These are phyloP conservation scores for Rhagium mordax DNA, from an alignment of 2,888 invertebrate species.

Conservation along the genomic window DNA sequence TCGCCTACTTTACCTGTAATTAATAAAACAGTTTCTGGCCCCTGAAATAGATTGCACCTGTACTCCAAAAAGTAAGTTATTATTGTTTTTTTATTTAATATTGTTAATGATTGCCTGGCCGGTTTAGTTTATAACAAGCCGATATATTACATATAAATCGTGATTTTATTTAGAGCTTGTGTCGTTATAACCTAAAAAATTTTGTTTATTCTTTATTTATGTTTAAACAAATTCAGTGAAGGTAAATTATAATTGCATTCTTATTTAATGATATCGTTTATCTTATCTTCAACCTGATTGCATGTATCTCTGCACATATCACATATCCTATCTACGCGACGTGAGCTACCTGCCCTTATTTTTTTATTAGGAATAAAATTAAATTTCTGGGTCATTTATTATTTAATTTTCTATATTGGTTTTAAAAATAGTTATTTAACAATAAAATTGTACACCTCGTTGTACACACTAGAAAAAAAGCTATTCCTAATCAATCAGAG, in stretches of 20 bases:
- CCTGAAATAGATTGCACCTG: constrained; percentile 55
- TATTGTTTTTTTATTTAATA: constrained; percentile 38
- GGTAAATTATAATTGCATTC: background rate
- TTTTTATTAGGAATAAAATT: background rate
- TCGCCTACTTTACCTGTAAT: constrained; percentile 41
- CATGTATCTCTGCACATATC: background rate
- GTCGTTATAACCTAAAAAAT: constrained; percentile 13
- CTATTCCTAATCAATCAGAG: too few species aligned
- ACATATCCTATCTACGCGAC: background rate
- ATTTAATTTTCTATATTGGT: too few species aligned
- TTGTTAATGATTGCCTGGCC: background rate
- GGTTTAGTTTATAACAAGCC: background rate
- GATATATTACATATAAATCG: background rate
- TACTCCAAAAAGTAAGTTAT: constrained; percentile 51
- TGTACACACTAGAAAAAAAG: too few species aligned
- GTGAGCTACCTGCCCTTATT: background rate
- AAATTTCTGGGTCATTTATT: background rate
- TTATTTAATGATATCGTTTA: background rate
- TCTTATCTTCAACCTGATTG: background rate
- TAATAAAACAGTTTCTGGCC: constrained; percentile 52
- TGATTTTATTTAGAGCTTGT: background rate
- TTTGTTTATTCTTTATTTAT: constrained; percentile 7
- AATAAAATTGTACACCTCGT: too few species aligned
- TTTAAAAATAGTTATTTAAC: too few species aligned
- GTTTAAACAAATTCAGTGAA: constrained; percentile 1